phyloP scores from a whole-genome alignment of 1,140 invertebrate genomes.

The roundworm (Caenorhabditis elegans) region WBcel235 BX284603.4:347501-348000 shows the following conservation, averaged over 20 bases:
- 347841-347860: neutral
- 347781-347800: neutral
- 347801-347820: neutral
- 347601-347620: too few relatives aligned
- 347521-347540: too few relatives aligned
- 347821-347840: slow-evolving; percentile 5
- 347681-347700: neutral
- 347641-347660: neutral
- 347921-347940: slow-evolving; percentile 2
- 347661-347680: neutral
- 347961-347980: neutral
- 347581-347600: too few relatives aligned
- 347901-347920: neutral
- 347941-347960: neutral
- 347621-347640: too few relatives aligned
- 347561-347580: too few relatives aligned
- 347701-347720: too few relatives aligned
- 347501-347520: too few relatives aligned
- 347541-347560: too few relatives aligned
- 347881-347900: neutral
- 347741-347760: too few relatives aligned
- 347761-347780: neutral
- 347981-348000: too few relatives aligned
- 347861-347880: neutral
- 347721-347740: too few relatives aligned